phyloP scores from a whole-genome alignment of 1,140 invertebrate genomes.

The Anoplolepis gracilipes region DNA sequence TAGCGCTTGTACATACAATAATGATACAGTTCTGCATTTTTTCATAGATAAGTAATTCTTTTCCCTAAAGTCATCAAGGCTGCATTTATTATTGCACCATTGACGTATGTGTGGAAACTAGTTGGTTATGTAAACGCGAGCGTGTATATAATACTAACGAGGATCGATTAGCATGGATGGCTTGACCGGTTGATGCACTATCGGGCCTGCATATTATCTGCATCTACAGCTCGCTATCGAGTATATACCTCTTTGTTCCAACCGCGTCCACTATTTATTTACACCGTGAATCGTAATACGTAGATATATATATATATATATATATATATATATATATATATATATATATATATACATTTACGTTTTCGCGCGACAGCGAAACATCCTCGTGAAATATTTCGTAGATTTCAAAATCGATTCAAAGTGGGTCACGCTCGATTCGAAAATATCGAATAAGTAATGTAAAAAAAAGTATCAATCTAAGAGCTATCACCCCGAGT shows the following conservation, averaged over 20 bases:
- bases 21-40: background rate
- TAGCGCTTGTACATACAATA: background rate
- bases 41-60: background rate
- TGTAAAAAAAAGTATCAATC: slow-evolving; percentile 32
- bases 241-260: slow-evolving; percentile 43
- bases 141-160: slow-evolving; percentile 57
- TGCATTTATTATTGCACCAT: slow-evolving; percentile 16
- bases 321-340: too few relatives aligned
- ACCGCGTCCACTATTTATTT: slow-evolving; percentile 37
- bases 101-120: slow-evolving; percentile 38
- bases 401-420: background rate
- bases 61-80: slow-evolving; percentile 29
- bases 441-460: slow-evolving; percentile 18
- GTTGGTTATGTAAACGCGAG: slow-evolving; percentile 47
- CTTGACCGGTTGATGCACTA: slow-evolving; percentile 61
- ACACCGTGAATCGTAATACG: slow-evolving; percentile 35
- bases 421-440: background rate
- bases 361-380: background rate
- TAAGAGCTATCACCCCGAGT: background rate
- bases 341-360: too few relatives aligned
- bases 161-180: slow-evolving; percentile 58
- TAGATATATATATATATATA: too few relatives aligned
- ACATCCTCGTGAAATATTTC: slow-evolving; percentile 32
- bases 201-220: slow-evolving; percentile 48
- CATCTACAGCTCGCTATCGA: slow-evolving; percentile 47